Percentiles rank a stretch among this genome's conserved stretches.
phyloP scores from a whole-genome alignment of 2,888 invertebrate genomes.

The Terebella lapidaria region DNA sequence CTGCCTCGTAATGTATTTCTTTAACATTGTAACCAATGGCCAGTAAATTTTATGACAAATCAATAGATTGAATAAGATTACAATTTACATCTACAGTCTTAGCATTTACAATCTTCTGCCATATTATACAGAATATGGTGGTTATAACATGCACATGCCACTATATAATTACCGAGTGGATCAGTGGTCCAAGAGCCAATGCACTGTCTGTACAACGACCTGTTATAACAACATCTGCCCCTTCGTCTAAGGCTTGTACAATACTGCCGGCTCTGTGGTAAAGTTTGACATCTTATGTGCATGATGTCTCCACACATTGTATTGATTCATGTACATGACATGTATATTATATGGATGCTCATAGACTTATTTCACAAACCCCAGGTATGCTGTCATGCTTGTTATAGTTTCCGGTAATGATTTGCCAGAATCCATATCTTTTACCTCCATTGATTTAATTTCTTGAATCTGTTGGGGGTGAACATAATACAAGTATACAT shows the following conservation, averaged over 20 bases:
- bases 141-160: background rate
- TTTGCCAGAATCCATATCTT: conserved; percentile 42
- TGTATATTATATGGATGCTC: background rate
- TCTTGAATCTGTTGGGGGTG: background rate
- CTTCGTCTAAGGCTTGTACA: conserved; percentile 52
- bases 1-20: no score
- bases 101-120: no score
- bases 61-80: no score
- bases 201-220: conserved; percentile 58
- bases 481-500: no score
- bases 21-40: no score
- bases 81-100: no score
- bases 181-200: conserved; percentile 54
- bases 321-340: no score
- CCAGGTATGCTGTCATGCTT: conserved; percentile 57
- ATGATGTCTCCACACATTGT: no score
- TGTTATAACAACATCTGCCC: conserved; percentile 58
- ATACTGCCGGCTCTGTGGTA: conserved; percentile 54
- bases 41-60: no score
- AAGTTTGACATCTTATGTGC: background rate
- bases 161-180: conserved; percentile 47
- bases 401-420: conserved; percentile 44
- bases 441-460: conserved; percentile 22
- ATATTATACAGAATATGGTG: background rate
- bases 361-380: conserved; percentile 46